Conservation (phyloP, 2,797 vertebrate species). For the Spatula versicolor region DNA sequence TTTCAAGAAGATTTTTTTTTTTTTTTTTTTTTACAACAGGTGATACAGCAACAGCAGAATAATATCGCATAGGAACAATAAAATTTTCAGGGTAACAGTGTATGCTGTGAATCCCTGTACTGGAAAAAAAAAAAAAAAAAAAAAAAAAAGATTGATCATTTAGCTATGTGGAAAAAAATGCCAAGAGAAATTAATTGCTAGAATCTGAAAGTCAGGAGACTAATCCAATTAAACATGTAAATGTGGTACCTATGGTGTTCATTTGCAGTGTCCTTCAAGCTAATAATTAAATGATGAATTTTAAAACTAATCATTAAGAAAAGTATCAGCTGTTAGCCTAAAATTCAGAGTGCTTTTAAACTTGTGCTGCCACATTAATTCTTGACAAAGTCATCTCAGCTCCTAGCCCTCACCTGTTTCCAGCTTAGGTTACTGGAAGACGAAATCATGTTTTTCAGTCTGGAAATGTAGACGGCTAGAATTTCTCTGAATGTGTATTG, state of each 20-base stretch:
- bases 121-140: conserved; percentile 18
- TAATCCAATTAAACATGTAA: conserved; percentile 78
- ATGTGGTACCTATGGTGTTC: conserved; percentile 52
- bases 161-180: conserved; percentile 47
- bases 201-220: conserved; percentile 71
- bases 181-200: conserved; percentile 71
- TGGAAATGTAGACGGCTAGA: background rate
- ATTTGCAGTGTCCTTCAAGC: conserved; percentile 69
- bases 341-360: conserved; percentile 18
- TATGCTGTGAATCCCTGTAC: conserved; percentile 12
- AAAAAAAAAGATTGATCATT: conserved; percentile 51
- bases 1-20: conserved; percentile 11
- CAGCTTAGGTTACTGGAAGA: background rate
- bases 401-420: background rate
- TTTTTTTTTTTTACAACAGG: background rate
- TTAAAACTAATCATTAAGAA: conserved; percentile 73
- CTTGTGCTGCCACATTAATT: conserved; percentile 10
- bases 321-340: conserved; percentile 22
- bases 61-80: conserved; percentile 18
- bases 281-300: conserved; percentile 77
- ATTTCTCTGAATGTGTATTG: background rate
- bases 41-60: background rate
- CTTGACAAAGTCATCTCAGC: background rate
- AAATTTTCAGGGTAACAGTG: conserved; percentile 57
- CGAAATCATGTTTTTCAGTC: background rate